phyloP scores from a whole-genome alignment of 2,888 invertebrate species.

The Nymphalis polychloros region DNA sequence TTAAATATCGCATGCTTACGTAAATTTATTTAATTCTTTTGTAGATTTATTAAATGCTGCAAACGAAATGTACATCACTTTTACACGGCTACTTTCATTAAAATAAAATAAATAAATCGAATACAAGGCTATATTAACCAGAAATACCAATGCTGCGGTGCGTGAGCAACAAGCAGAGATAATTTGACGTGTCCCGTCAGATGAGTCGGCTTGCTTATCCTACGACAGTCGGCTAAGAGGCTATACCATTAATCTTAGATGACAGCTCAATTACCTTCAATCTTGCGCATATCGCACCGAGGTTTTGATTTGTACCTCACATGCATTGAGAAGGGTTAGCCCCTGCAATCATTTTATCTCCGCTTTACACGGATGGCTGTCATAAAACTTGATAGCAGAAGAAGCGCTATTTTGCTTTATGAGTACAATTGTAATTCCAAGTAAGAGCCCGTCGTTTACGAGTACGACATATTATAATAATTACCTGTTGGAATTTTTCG shows the following conservation, averaged over 20 bases:
- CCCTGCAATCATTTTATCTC: constrained; percentile 20
- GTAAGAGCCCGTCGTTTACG: constrained; percentile 8
- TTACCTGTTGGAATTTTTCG: constrained; percentile 7
- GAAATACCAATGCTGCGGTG: constrained; percentile 37
- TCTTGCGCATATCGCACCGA: constrained; percentile 46
- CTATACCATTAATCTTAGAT: constrained; percentile 66
- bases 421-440: constrained; percentile 17
- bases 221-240: constrained; percentile 49
- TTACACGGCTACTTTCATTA: not conserved
- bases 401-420: constrained; percentile 22
- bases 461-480: constrained; percentile 8
- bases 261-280: constrained; percentile 72
- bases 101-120: not conserved
- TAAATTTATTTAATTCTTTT: too few relatives aligned
- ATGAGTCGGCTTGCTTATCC: constrained; percentile 44
- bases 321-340: constrained; percentile 36
- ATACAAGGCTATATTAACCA: constrained; percentile 37
- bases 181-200: constrained; percentile 54
- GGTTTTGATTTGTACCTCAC: constrained; percentile 53
- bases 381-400: constrained; percentile 33
- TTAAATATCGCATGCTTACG: too few relatives aligned
- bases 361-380: constrained; percentile 26
- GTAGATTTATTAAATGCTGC: too few relatives aligned
- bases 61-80: not conserved
- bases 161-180: constrained; percentile 48